Evolutionary conservation across 2,797 vertebrate genomes (phyloP), one percentile per base, ranked within the genome.

Genomic region (Trachops cirrhosus): DNA sequence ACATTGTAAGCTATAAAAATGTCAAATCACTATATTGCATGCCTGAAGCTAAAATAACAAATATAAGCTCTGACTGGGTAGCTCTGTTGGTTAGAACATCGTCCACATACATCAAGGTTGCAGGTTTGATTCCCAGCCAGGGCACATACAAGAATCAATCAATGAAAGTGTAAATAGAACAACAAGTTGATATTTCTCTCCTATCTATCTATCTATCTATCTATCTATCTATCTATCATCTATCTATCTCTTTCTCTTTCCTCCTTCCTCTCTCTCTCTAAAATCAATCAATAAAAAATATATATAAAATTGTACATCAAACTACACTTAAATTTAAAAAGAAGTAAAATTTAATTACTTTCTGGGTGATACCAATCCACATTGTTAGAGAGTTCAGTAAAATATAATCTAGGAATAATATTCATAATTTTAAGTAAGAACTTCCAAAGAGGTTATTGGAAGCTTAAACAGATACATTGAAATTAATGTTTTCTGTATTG

Each of bases 291-390:
- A 29, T 59, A 59, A 59, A 59, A 59, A 57, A 57, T 52, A 57
- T 26, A 57, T 57, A 57, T 57, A 57, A 57, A 57, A 37, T 70
- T 70, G 67, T 22, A 37, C 22, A 70, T 10, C 67, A 70, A 70
- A 29, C 34, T 37, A 22, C 3, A 70, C 67, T 37, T 22, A 37
- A 70, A 22, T 67, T 67, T 37, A 5, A 34, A 70, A 78, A 91
- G 54, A 95, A 88, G 32, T 46, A 86, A 46, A 83, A 78, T 67
- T 83, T 83, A 95, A 93, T 39, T 59, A 74, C 37, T 85, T 93
- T 85, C 70, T 85, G 37, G 44, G 9, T 74, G 37, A 44, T 32
- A 41, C 4, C 37, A 64, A 19, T n/a, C 16, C 7, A n/a, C 19
- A 44, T 32, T 93, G 86, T 48, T 79, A 64, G 32, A 78, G 34